Base-by-base conservation (phyloP, 2,888 invertebrate species). In the Dastarcus helophoroides region DNA sequence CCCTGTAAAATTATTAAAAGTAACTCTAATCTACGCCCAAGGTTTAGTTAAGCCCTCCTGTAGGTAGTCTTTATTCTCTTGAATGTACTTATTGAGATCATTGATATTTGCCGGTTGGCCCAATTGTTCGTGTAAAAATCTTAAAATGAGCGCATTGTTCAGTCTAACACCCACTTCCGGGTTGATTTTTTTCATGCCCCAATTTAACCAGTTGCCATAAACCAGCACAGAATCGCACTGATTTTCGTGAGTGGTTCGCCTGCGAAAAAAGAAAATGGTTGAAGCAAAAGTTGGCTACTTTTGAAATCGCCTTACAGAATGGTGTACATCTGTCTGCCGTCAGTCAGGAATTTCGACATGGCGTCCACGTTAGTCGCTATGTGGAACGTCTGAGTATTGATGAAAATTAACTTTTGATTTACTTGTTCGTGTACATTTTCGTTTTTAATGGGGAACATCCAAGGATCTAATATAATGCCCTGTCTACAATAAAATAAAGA, bases 311-410 rank as follows among this genome's bases (percentile, higher is more conserved):
- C 56, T 51, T 53, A 65, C 65, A 56, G 48, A 21, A 67, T 59
- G 5, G 65, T 65, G 38, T 56, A 62, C 52, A 65, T 61, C 38
- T 56, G 43, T 27, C 54, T 40, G 3, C 49, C 39, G 28, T 42
- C 40, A 9, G 33, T 39, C 23, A 61, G 31, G 37, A 60, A 56
- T 37, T 58, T 54, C 22, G 59, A 53, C 65, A 72, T 66, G 1
- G 60, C 56, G 36, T 59, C 54, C 3, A 71, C 53, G 42, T 73
- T 73, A 13, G 61, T 52, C 16, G 54, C 52, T 24, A 69, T 67
- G 43, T 72, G 71, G 52, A 73, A 73, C 8, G 68, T 67, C 42
- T 71, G 67, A 3, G 69, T 67, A 47, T 72, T 73, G 31, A 73
- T 56, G 48, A 71, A 71, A 12, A 71, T 40, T 26, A 71, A 48